phyloP scores from a whole-genome alignment of 2,888 invertebrate genomes.

The Rhamnusium bicolor region DNA sequence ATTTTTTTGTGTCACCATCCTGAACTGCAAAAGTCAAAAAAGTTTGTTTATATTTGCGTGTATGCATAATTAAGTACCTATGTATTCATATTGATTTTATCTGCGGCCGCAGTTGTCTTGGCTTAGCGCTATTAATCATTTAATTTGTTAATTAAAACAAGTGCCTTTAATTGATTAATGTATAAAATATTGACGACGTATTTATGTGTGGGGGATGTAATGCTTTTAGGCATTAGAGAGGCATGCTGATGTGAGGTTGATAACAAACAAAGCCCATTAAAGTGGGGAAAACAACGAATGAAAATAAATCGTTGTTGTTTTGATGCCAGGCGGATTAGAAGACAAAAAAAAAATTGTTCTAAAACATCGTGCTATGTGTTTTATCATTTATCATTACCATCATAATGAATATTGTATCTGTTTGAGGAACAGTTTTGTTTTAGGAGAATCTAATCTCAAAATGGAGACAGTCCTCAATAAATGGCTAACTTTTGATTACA shows the following conservation, averaged over 20 bases:
- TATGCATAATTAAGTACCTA: too few relatives aligned
- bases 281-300: not conserved
- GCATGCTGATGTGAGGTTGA: not conserved
- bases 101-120: not conserved
- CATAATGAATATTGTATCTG: too few relatives aligned
- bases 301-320: not conserved
- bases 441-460: too few relatives aligned
- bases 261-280: slow-evolving; percentile 5
- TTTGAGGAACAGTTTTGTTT: too few relatives aligned
- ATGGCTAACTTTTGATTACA: too few relatives aligned
- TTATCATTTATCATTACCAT: too few relatives aligned
- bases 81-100: slow-evolving; percentile 6
- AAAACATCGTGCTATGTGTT: too few relatives aligned
- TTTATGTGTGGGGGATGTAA: not conserved
- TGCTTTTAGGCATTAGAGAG: not conserved
- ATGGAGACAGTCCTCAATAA: too few relatives aligned
- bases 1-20: too few relatives aligned
- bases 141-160: slow-evolving; percentile 46
- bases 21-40: too few relatives aligned
- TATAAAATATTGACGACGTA: slow-evolving; percentile 28
- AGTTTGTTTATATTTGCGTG: too few relatives aligned
- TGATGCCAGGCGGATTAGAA: not conserved
- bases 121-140: slow-evolving; percentile 41
- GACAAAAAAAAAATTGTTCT: not conserved
- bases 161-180: slow-evolving; percentile 47